Conservation (phyloP, 2,888 invertebrate species). For the Saturnia japonica region DNA sequence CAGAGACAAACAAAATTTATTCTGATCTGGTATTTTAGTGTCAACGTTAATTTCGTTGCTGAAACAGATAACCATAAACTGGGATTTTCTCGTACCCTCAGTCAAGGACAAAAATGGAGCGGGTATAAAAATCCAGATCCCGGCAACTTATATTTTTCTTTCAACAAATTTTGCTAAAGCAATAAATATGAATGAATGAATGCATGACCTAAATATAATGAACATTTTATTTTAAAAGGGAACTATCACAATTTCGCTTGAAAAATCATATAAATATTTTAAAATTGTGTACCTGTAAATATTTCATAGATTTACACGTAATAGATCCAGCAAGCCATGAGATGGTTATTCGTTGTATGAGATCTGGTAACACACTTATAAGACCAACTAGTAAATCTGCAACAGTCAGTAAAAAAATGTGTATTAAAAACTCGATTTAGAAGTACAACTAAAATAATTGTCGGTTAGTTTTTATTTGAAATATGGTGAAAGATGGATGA, state of each 20-base stretch:
- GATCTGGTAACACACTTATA: slow-evolving; percentile 93
- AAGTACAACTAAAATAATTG: neutral
- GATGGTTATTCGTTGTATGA: slow-evolving; percentile 93
- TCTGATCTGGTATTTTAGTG: neutral
- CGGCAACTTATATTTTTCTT: neutral
- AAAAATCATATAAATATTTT: too few species aligned
- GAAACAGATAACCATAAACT: neutral
- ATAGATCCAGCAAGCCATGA: slow-evolving; percentile 94
- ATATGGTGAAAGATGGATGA: too few species aligned
- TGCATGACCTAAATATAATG: neutral
- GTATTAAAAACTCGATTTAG: neutral
- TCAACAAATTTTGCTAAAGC: neutral
- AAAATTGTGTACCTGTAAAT: slow-evolving; percentile 84
- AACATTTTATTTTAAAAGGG: neutral
- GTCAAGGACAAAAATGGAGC: neutral
- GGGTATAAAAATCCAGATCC: neutral
- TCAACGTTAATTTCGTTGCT: neutral
- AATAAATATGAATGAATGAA: too few species aligned
- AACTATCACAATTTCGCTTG: neutral
- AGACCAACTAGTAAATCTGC: slow-evolving; percentile 94
- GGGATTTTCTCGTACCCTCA: neutral
- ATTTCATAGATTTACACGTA: slow-evolving; percentile 93
- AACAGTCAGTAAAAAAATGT: slow-evolving; percentile 25
- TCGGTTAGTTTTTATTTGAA: too few species aligned
- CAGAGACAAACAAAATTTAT: neutral